phyloP scores from a whole-genome alignment of 2,888 invertebrate species.

The Hedya salicella region DNA sequence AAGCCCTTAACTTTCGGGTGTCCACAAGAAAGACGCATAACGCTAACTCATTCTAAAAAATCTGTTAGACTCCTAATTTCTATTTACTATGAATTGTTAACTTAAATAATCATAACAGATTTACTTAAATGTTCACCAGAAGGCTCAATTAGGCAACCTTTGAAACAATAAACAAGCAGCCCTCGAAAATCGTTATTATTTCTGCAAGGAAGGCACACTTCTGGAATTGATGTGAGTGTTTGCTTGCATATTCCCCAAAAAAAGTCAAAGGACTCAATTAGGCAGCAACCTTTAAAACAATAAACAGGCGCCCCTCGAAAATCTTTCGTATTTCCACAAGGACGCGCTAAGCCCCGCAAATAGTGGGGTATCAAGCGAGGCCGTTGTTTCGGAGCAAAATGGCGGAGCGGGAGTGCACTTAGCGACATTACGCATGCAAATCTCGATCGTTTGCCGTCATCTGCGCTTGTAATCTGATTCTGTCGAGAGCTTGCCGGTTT shows the following conservation, averaged over 20 bases:
- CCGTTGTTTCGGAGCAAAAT: conserved; percentile 53
- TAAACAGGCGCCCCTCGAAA: conserved; percentile 18
- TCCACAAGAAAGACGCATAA: no score
- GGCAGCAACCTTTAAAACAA: background rate
- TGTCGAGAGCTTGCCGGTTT: conserved; percentile 55
- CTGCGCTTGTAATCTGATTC: conserved; percentile 74
- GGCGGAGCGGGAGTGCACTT: conserved; percentile 75
- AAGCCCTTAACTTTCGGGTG: no score
- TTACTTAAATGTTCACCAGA: no score
- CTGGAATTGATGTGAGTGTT: no score
- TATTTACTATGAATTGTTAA: no score
- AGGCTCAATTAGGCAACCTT: background rate
- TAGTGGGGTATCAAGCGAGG: conserved; percentile 34
- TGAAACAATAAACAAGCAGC: conserved; percentile 18
- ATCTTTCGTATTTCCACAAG: conserved; percentile 22
- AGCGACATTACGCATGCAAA: conserved; percentile 77
- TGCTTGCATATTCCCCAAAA: background rate
- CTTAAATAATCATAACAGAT: no score
- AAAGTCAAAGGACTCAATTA: background rate
- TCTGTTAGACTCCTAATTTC: no score
- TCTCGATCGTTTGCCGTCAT: conserved; percentile 68
- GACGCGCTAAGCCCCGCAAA: conserved; percentile 32
- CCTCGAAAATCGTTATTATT: no score
- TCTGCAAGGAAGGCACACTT: no score
- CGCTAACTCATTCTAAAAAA: no score